phyloP scores from a whole-genome alignment of 2,797 vertebrate genomes.

The Fistularia tabacaria region DNA sequence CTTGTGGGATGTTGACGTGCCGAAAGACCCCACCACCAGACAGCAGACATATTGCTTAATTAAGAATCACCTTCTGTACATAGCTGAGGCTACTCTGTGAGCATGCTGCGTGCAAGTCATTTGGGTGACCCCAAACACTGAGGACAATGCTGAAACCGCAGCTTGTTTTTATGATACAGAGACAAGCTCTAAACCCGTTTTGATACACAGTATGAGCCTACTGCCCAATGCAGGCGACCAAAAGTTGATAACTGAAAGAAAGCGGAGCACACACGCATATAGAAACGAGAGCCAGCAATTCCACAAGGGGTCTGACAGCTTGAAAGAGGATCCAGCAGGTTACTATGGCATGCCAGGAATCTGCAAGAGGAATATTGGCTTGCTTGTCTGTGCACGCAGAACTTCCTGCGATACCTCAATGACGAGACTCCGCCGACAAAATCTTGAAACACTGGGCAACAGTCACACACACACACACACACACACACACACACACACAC shows the following conservation, averaged over 20 bases:
- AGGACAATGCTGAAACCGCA: slow-evolving; percentile 25
- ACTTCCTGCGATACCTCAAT: slow-evolving; percentile 35
- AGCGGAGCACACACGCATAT: slow-evolving; percentile 13
- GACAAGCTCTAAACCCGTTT: slow-evolving; percentile 4
- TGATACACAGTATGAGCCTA: slow-evolving; percentile 13
- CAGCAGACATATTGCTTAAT: too few species aligned
- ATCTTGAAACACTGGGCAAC: not conserved
- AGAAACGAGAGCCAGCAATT: slow-evolving; percentile 28
- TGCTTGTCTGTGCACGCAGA: slow-evolving; percentile 74
- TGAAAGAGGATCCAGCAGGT: slow-evolving; percentile 74
- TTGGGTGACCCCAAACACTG: slow-evolving; percentile 21
- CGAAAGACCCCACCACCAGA: slow-evolving; percentile 23
- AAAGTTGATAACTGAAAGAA: not conserved
- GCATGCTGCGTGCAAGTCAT: slow-evolving; percentile 34
- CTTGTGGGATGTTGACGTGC: slow-evolving; percentile 41
- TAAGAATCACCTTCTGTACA: slow-evolving; percentile 38
- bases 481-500: too few species aligned
- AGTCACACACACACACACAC: too few species aligned
- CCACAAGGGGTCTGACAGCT: slow-evolving; percentile 29
- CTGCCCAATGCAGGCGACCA: not conserved
- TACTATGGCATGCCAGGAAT: slow-evolving; percentile 83
- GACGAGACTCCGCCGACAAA: slow-evolving; percentile 33
- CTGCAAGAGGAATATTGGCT: slow-evolving; percentile 67
- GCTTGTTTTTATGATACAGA: slow-evolving; percentile 11
- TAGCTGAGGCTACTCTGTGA: slow-evolving; percentile 26